phyloP scores from a whole-genome alignment of 2,797 vertebrate species.

The Buphagus erythrorhynchus region DNA sequence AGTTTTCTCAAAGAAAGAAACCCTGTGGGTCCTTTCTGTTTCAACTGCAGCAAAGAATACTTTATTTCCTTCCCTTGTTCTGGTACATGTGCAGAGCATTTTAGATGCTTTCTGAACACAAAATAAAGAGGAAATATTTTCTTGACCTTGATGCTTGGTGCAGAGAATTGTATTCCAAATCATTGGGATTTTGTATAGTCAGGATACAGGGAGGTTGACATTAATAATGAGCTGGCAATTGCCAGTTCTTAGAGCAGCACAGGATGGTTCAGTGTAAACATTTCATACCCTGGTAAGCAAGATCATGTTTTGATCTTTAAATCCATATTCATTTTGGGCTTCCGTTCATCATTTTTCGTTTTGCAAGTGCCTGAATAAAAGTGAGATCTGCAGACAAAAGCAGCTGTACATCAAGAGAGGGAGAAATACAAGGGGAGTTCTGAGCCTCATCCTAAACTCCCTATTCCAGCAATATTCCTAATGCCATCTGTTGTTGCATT shows the following conservation, averaged over 20 bases:
- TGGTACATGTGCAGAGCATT: not conserved
- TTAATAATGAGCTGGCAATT: not conserved
- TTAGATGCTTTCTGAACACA: not conserved
- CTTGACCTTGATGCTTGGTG: not conserved
- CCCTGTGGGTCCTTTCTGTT: not conserved
- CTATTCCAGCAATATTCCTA: not conserved
- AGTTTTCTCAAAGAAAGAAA: not conserved
- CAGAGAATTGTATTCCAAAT: not conserved
- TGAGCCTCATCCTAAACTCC: not conserved
- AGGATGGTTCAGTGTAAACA: not conserved
- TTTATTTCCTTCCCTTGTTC: not conserved
- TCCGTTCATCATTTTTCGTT: not conserved
- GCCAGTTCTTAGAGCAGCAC: not conserved
- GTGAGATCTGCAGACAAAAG: not conserved
- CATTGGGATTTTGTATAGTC: not conserved
- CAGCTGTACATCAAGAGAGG: not conserved
- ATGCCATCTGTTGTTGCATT: conserved; percentile 44
- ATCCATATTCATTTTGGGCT: not conserved
- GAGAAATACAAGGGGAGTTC: not conserved
- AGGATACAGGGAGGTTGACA: not conserved
- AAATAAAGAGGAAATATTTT: not conserved
- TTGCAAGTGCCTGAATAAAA: not conserved
- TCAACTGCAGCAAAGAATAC: not conserved
- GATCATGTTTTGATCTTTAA: not conserved
- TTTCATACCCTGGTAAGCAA: not conserved